These are phyloP conservation scores for Philypnodon macrostomus DNA, from an alignment of 2,797 vertebrate species.

Conservation along the genomic window DNA sequence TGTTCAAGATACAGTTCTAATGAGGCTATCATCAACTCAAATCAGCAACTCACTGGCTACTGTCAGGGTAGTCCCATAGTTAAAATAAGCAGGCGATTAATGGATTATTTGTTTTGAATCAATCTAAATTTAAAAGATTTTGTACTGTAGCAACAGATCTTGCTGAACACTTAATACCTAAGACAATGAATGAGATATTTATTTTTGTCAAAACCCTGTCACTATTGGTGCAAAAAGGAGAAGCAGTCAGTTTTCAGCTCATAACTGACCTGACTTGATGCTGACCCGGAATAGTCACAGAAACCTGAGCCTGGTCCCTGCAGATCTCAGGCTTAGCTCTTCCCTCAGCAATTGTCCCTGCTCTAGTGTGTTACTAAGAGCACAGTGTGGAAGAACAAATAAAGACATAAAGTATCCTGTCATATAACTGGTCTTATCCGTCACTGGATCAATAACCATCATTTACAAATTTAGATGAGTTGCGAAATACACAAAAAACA, in stretches of 20 bases:
- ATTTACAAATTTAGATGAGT: background rate
- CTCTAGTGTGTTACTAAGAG: slow-evolving; percentile 17
- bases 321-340: slow-evolving; percentile 51
- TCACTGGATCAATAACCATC: background rate
- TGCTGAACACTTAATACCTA: too few relatives aligned
- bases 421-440: background rate
- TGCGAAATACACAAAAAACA: too few relatives aligned
- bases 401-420: background rate
- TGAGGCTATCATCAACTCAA: too few relatives aligned
- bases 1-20: too few relatives aligned
- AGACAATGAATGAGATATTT: too few relatives aligned
- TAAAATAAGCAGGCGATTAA: too few relatives aligned
- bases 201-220: too few relatives aligned
- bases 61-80: too few relatives aligned
- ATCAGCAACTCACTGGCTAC: too few relatives aligned
- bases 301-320: slow-evolving; percentile 62
- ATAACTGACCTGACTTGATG: slow-evolving; percentile 28
- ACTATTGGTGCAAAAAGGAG: slow-evolving; percentile 47
- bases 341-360: slow-evolving; percentile 38
- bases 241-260: slow-evolving; percentile 40
- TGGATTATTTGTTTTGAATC: too few relatives aligned
- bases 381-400: slow-evolving; percentile 24
- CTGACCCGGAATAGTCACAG: slow-evolving; percentile 61
- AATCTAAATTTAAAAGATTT: too few relatives aligned
- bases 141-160: too few relatives aligned